Evolutionary conservation across 2,888 invertebrate species (phyloP).

Genomic region (Temnothorax ravouxi): DNA sequence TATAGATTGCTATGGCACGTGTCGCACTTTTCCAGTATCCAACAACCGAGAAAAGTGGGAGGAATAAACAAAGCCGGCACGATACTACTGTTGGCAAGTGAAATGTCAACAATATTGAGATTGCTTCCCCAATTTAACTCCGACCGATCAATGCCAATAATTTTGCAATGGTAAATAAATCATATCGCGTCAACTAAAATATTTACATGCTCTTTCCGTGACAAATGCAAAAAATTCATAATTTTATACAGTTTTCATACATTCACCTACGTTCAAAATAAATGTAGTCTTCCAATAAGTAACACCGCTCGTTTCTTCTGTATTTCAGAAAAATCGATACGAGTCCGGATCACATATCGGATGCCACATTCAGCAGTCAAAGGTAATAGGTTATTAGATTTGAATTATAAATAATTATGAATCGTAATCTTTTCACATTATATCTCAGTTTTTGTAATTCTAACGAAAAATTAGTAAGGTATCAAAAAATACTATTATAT

Average conservation of each 20-base stretch:
- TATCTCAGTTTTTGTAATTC: background rate
- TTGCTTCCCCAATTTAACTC: background rate
- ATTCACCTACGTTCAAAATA: background rate
- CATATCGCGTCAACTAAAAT: background rate
- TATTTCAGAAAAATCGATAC: constrained; percentile 75
- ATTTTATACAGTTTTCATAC: background rate
- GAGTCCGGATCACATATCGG: constrained; percentile 63
- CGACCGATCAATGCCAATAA: background rate
- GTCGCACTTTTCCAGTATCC: background rate
- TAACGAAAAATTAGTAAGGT: background rate
- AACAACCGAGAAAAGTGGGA: constrained; percentile 4
- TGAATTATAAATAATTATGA: constrained; percentile 15
- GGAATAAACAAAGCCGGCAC: constrained; percentile 33
- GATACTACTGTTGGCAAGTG: constrained; percentile 15
- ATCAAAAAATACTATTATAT: background rate
- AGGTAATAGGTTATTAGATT: constrained; percentile 69
- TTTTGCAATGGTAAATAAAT: background rate
- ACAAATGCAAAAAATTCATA: background rate
- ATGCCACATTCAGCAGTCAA: constrained; percentile 76
- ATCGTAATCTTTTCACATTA: background rate
- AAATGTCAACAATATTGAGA: constrained; percentile 38
- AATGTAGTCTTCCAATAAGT: constrained; percentile 1
- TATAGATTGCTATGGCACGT: background rate
- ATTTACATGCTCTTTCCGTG: background rate
- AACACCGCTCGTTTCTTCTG: constrained; percentile 9